A percentile compares a stretch with the other conserved stretches of the same genome.
Conservation (phyloP, 2,888 invertebrate species). For the Acleris emargana region DNA sequence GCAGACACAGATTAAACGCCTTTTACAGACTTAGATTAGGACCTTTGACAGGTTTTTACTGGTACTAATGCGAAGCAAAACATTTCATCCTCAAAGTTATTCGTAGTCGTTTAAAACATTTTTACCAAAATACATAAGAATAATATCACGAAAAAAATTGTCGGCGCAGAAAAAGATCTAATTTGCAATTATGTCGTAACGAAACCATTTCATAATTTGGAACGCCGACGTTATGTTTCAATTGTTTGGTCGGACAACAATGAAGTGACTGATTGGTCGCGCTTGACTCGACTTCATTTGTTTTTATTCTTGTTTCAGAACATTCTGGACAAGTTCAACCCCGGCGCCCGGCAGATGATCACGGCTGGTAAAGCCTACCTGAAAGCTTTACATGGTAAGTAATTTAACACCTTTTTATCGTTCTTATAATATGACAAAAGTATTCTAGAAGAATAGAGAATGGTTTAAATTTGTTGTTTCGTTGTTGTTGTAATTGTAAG, state of each 20-base stretch:
- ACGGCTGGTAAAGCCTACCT: constrained; percentile 96
- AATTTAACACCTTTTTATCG: neutral
- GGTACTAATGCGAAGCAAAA: neutral
- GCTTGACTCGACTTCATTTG: constrained; percentile 35
- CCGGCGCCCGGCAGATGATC: constrained; percentile 96
- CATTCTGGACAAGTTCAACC: constrained; percentile 98
- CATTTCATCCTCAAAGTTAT: no score
- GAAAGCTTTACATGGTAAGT: constrained; percentile 96
- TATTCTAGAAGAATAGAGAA: neutral
- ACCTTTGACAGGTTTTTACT: neutral
- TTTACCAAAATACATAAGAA: neutral
- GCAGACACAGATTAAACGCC: constrained; percentile 38
- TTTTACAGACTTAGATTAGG: neutral
- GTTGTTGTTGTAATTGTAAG: no score
- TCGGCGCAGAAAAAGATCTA: constrained; percentile 19
- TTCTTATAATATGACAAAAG: neutral
- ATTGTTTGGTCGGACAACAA: constrained; percentile 43
- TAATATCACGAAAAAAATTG: constrained; percentile 6
- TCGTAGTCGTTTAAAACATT: no score
- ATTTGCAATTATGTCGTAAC: constrained; percentile 35
- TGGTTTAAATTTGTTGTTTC: no score
- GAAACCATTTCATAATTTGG: constrained; percentile 26
- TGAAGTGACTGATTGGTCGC: constrained; percentile 48
- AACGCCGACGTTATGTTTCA: constrained; percentile 28
- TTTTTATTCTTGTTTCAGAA: constrained; percentile 88